phyloP scores from a whole-genome alignment of 2,797 vertebrate species.

The Neosalanx taihuensis region DNA sequence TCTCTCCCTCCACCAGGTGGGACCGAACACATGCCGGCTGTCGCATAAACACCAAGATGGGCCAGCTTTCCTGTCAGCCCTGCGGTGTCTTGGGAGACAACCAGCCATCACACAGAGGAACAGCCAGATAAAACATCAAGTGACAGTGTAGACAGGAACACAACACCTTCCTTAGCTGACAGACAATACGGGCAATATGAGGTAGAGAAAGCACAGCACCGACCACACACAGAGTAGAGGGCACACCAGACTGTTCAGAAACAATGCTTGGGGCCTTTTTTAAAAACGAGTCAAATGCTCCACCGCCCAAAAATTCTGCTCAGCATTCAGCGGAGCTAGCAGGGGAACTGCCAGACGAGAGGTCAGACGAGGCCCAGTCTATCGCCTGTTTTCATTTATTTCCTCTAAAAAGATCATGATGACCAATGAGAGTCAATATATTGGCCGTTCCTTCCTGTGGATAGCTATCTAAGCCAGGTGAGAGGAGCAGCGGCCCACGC shows the following conservation, averaged over 20 bases:
- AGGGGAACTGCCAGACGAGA: background rate
- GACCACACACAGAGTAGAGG: background rate
- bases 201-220: background rate
- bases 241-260: background rate
- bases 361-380: conserved; percentile 36
- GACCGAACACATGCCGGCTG: conserved; percentile 72
- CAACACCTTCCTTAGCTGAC: background rate
- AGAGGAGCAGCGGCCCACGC: conserved; percentile 30
- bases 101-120: conserved; percentile 49
- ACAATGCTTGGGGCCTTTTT: background rate
- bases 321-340: conserved; percentile 17
- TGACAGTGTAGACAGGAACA: conserved; percentile 23
- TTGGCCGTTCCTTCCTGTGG: conserved; percentile 32
- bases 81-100: conserved; percentile 51
- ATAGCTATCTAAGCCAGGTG: conserved; percentile 37
- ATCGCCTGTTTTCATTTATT: conserved; percentile 35
- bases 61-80: conserved; percentile 59
- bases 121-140: conserved; percentile 32
- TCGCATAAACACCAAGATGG: conserved; percentile 58
- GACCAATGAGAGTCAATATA: conserved; percentile 51
- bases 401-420: conserved; percentile 44
- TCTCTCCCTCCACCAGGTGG: conserved; percentile 69
- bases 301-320: conserved; percentile 13
- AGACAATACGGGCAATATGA: background rate
- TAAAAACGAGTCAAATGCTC: background rate